Base-by-base conservation (phyloP, 2,888 invertebrate genomes). In the Andrena bucephala region DNA sequence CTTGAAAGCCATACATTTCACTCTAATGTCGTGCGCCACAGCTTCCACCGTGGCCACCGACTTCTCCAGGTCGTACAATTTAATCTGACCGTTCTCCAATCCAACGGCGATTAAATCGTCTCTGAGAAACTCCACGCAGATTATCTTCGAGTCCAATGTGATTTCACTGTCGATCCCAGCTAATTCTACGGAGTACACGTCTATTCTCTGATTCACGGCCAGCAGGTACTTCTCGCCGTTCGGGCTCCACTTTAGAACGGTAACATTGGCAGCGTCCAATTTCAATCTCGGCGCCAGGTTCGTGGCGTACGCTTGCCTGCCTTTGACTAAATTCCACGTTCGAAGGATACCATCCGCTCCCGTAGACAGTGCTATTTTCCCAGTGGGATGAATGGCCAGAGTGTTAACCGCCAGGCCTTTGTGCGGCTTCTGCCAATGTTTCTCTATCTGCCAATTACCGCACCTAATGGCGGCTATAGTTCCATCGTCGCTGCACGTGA, bases 301-400 rank as follows among this genome's bases (percentile, higher is more conserved):
- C n/a, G 97, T 97, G 0, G 97, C 96, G 93, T 97, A 99, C 0
- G 98, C 99, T 89, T 96, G 96, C 81, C 98, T 96, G 0, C 99
- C 99, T 94, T 98, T 98, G 0, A 99, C 95, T 83, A 99, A 95
- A 95, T 99, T 99, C 99, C 99, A 99, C 2, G 99, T 99, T 90
- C 97, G 95, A 63, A 99, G 94, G 5, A 97, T 96, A 88, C 96
- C 96, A 94, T 99, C 99, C 67, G 96, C 96, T 20, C 98, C 98
- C 54, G 98, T 95, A 13, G 98, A 97, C 8, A 99, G 94, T 0
- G 98, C 98, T 85, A 99, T 91, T 94, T 98, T 98, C 16, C 98
- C 98, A 89, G 97, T 96, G 1, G 98, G 97, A 95, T 99, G 99
- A 66, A 99, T 95, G 68, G 97, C 96, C 72, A 99, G 94, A 85